These are phyloP conservation scores for Nannoperca obscura DNA, from an alignment of 2,797 vertebrate species.

Conservation along the genomic window DNA sequence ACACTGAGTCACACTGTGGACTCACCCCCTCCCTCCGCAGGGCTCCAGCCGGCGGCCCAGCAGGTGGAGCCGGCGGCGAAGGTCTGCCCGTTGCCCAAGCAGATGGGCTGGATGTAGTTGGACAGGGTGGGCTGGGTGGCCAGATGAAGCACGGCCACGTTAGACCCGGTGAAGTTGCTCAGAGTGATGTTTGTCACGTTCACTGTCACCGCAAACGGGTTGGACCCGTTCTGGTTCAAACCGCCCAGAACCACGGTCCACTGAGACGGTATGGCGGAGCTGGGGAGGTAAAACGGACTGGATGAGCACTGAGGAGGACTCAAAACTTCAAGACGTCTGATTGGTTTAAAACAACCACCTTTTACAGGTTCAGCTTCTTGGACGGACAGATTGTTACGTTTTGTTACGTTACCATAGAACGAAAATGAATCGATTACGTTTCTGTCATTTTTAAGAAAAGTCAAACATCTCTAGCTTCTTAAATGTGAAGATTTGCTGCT, in stretches of 20 bases:
- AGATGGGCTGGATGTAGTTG: constrained; percentile 68
- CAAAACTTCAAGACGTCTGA: not conserved
- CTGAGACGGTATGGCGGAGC: constrained; percentile 38
- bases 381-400: too few relatives aligned
- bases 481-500: too few relatives aligned
- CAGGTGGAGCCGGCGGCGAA: constrained; percentile 40
- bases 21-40: constrained; percentile 55
- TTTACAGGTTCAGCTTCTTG: not conserved
- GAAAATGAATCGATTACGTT: too few relatives aligned
- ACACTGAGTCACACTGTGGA: not conserved
- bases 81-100: constrained; percentile 46
- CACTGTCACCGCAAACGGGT: constrained; percentile 46
- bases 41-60: constrained; percentile 62
- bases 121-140: constrained; percentile 16
- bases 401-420: too few relatives aligned
- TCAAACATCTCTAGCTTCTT: too few relatives aligned
- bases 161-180: constrained; percentile 50
- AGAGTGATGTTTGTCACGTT: constrained; percentile 63
- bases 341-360: not conserved
- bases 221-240: constrained; percentile 51
- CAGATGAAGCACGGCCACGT: constrained; percentile 65
- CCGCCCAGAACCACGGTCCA: constrained; percentile 72
- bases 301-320: not conserved
- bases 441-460: too few relatives aligned
- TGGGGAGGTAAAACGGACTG: constrained; percentile 1